Percentiles rank a stretch among this genome's conserved stretches.
These are phyloP conservation scores for Sarcophaga variegata DNA, from an alignment of 2,888 invertebrate species.

Conservation along the genomic window DNA sequence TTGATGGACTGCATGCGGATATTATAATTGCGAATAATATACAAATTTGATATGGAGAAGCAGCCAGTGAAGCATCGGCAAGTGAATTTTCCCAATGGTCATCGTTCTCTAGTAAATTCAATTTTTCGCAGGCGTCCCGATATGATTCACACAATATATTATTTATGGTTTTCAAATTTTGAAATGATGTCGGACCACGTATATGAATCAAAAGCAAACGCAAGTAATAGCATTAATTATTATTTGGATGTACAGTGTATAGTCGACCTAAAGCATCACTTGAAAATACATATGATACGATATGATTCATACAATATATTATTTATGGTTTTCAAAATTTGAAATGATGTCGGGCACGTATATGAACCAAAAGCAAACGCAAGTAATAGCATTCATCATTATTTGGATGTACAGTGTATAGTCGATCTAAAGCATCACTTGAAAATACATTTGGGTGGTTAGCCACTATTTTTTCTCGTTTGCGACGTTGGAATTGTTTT, in stretches of 20 bases:
- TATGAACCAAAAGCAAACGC: slow-evolving; percentile 15
- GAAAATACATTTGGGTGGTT: slow-evolving; percentile 64
- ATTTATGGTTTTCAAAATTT: slow-evolving; percentile 75
- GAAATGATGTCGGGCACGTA: slow-evolving; percentile 22
- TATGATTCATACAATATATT: no score
- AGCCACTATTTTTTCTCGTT: slow-evolving; percentile 73
- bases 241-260: no score
- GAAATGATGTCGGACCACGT: no score
- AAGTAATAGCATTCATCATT: slow-evolving; percentile 36
- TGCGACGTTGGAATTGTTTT: slow-evolving; percentile 75
- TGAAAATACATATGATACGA: no score
- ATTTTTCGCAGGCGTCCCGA: slow-evolving; percentile 64
- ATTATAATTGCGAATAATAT: slow-evolving; percentile 62
- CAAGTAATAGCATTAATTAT: no score
- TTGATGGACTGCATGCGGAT: slow-evolving; percentile 59
- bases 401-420: slow-evolving; percentile 44
- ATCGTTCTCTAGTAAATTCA: slow-evolving; percentile 75
- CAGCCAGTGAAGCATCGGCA: slow-evolving; percentile 55
- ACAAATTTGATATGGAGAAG: slow-evolving; percentile 56
- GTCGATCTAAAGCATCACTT: slow-evolving; percentile 17
- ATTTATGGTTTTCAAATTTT: no score
- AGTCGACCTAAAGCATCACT: no score
- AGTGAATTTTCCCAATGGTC: slow-evolving; percentile 63
- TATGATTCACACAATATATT: slow-evolving; percentile 74
- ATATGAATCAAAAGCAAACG: no score